These are phyloP conservation scores for Sorex fumeus DNA, from an alignment of 2,113 vertebrate species.

Conservation along the genomic window DNA sequence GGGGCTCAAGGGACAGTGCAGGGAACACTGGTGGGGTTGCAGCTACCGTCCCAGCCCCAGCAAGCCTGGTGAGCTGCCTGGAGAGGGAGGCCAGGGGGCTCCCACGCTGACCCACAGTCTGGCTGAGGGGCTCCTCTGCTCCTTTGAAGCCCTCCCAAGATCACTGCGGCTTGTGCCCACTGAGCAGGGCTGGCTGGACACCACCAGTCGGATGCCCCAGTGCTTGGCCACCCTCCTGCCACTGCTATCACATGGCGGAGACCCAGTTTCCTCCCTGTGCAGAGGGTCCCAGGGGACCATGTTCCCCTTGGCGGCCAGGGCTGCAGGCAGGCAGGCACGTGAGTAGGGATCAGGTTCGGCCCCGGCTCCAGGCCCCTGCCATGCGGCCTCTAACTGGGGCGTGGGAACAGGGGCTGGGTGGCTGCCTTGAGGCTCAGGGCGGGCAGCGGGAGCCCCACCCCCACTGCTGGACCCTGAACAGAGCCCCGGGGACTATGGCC, in stretches of 20 bases:
- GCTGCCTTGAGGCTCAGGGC: accelerated
- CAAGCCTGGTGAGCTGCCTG: too few relatives aligned
- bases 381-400: conserved; percentile 85
- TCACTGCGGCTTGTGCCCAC: too few relatives aligned
- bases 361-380: conserved; percentile 86
- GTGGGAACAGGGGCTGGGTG: conserved; percentile 84
- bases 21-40: too few relatives aligned
- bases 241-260: background rate
- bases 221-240: too few relatives aligned
- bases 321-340: conserved; percentile 15
- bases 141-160: too few relatives aligned
- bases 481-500: background rate
- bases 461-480: background rate
- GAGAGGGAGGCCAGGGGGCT: too few relatives aligned
- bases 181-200: too few relatives aligned
- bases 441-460: background rate
- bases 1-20: too few relatives aligned
- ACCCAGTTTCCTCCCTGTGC: conserved; percentile 85
- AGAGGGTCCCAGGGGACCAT: conserved; percentile 76
- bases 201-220: too few relatives aligned
- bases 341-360: conserved; percentile 89
- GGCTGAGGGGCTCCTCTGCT: too few relatives aligned
- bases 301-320: conserved; percentile 4
- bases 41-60: too few relatives aligned
- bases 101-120: too few relatives aligned